Evolutionary conservation across 2,797 vertebrate genomes (phyloP).

Genomic region (Tragelaphus oryx): DNA sequence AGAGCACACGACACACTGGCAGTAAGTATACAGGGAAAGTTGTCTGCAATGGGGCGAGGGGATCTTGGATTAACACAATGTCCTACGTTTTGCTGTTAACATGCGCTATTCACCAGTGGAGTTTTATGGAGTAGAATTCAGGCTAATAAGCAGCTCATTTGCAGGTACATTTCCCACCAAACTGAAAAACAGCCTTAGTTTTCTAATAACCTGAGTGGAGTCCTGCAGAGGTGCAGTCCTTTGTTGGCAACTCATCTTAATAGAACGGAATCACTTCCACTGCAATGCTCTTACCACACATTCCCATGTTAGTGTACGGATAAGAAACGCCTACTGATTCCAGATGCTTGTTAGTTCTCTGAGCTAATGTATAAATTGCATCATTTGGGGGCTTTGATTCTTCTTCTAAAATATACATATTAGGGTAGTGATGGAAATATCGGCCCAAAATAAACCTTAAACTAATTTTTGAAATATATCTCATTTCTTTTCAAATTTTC

Average conservation of each 20-base stretch:
- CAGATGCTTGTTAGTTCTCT: neutral
- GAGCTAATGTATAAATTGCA: neutral
- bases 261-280: constrained; percentile 34
- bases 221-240: neutral
- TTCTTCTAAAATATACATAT: neutral
- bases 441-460: constrained; percentile 3
- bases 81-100: constrained; percentile 29
- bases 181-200: constrained; percentile 33
- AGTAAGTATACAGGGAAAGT: neutral
- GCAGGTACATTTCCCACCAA: constrained; percentile 48
- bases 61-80: neutral
- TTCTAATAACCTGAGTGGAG: constrained; percentile 37
- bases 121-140: constrained; percentile 58
- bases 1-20: neutral
- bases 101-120: constrained; percentile 31
- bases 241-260: constrained; percentile 19
- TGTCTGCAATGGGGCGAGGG: neutral
- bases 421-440: neutral
- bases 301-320: neutral
- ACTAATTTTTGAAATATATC: neutral
- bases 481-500: neutral
- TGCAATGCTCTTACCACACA: neutral
- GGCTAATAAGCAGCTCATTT: constrained; percentile 65
- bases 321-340: neutral
- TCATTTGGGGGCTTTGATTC: neutral